Base-by-base conservation (phyloP, 2,888 invertebrate genomes). In the Drymonia ruficornis region DNA sequence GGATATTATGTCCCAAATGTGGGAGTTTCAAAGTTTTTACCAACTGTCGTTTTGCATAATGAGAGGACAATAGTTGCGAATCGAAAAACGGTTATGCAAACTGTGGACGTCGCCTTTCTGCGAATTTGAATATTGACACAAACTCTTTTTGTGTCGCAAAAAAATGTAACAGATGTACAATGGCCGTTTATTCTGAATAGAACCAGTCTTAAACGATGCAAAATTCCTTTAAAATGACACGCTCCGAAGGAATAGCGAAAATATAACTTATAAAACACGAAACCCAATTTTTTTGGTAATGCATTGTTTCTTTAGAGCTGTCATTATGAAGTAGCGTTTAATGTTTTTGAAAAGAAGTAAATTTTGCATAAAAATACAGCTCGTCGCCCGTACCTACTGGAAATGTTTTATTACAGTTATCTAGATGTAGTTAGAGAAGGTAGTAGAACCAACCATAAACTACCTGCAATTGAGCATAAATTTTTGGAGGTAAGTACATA, bases 111-210 rank as follows among this genome's bases (percentile, higher is more conserved):
- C 56, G 67, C 52, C 70, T 65, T 90, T 89, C 91, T 82, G 65
- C 81, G 90, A 89, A 91, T 87, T 86, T 83, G 76, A 83, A 87
- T 87, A 87, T 83, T 80, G 76, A 70, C 70, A 67, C 70, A 75
- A 83, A 82, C 75, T 78, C 79, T 78, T 81, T 69, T 83, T 86
- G 83, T 83, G 55, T 45, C 56, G 54, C 59, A 74, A 76, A 78
- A 80, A 82, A 75, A 61, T 65, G 70, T 65, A 70, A 66, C 67
- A 65, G 52, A 57, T 55, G 23, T 52, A 66, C 78, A 72, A 70
- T 56, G 58, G 56, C 15, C 51, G 68, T 53, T 57, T 3, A 53
- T 61, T 73, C 65, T 70, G 63, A 79, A 82, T 78, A 74, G 75
- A 71, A 76, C 73, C 77, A 74, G 61, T 61, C 67, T 74, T 58